Evolutionary conservation across 2,888 invertebrate genomes (phyloP).

Genomic region (Phania funesta): DNA sequence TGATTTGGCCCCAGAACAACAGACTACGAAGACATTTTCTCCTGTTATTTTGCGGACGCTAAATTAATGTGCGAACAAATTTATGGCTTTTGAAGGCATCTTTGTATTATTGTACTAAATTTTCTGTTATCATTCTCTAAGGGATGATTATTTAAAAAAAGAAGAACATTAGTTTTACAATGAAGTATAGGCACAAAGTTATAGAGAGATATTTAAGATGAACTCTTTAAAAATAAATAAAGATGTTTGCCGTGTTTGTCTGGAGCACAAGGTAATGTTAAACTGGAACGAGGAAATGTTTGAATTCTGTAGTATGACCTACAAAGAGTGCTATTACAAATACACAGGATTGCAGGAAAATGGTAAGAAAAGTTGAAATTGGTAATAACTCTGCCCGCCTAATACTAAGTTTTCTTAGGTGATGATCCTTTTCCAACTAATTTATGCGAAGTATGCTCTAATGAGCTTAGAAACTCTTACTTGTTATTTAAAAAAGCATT

Average conservation of each 20-base stretch:
- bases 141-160: too few relatives aligned
- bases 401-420: constrained; percentile 5
- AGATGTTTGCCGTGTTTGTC: constrained; percentile 32
- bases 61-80: too few relatives aligned
- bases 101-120: too few relatives aligned
- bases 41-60: too few relatives aligned
- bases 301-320: background rate
- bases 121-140: too few relatives aligned
- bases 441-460: constrained; percentile 30
- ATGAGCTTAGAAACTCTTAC: constrained; percentile 18
- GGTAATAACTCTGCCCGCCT: background rate
- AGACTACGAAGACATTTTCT: too few relatives aligned
- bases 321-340: constrained; percentile 47
- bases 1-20: too few relatives aligned
- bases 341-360: constrained; percentile 16
- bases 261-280: background rate
- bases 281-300: constrained; percentile 33
- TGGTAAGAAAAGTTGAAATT: constrained; percentile 3
- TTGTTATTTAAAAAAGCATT: constrained; percentile 29
- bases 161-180: background rate
- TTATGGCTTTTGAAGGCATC: too few relatives aligned
- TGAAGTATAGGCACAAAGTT: too few relatives aligned
- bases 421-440: constrained; percentile 3
- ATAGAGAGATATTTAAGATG: background rate
- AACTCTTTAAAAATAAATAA: background rate